Percentiles rank a stretch among this genome's conserved stretches.
Evolutionary conservation across 2,888 invertebrate species (phyloP).

Genomic region (Hymenopus coronatus): DNA sequence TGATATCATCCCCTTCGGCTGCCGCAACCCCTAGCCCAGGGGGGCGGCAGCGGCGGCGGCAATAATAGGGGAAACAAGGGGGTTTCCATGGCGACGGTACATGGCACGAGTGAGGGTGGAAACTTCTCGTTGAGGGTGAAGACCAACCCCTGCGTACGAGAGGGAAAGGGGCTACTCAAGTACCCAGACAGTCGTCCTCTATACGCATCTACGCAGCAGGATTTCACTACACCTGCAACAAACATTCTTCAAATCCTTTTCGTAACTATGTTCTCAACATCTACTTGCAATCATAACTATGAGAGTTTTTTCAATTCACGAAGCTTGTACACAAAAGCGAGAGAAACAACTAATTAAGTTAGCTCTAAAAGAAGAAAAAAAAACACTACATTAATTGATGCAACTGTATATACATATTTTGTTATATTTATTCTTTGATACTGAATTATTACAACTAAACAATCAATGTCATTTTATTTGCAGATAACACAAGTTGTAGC

Average conservation of each 20-base stretch:
- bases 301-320: too few species aligned
- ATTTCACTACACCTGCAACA: background rate
- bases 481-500: too few species aligned
- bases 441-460: too few species aligned
- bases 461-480: too few species aligned
- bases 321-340: too few species aligned
- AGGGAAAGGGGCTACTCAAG: background rate
- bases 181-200: background rate
- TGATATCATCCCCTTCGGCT: background rate
- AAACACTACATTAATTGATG: too few species aligned
- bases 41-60: background rate
- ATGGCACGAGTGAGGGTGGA: conserved; percentile 14
- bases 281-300: too few species aligned
- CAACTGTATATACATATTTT: too few species aligned
- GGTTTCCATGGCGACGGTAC: conserved; percentile 26
- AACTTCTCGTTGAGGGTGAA: background rate
- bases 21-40: background rate
- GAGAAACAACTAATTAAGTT: too few species aligned
- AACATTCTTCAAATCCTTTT: background rate
- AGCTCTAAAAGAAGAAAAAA: too few species aligned
- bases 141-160: background rate
- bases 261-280: background rate
- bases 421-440: too few species aligned
- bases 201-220: background rate
- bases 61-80: conserved; percentile 23